phyloP scores from a whole-genome alignment of 2,113 vertebrate species.

The Centropristis striata region DNA sequence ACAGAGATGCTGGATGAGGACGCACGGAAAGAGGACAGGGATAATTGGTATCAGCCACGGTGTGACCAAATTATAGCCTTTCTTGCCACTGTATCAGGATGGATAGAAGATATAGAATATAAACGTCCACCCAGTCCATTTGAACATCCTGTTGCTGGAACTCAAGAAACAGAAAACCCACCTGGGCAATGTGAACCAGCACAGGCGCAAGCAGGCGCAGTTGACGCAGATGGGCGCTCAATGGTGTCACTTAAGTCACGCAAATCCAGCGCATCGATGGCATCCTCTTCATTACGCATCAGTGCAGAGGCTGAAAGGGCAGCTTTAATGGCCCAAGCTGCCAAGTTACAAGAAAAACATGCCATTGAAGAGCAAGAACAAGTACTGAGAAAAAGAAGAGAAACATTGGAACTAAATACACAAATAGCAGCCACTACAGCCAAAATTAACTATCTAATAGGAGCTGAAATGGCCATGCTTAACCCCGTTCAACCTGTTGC shows the following conservation, averaged over 20 bases:
- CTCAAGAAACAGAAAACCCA: no score
- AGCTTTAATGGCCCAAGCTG: not conserved
- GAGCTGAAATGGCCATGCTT: not conserved
- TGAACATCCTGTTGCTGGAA: no score
- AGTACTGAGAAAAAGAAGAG: not conserved
- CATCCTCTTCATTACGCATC: not conserved
- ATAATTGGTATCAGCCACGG: no score
- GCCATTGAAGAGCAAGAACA: not conserved
- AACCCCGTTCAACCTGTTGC: not conserved
- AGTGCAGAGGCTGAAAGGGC: not conserved
- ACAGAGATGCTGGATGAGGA: no score
- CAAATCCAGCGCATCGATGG: not conserved
- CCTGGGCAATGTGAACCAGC: no score
- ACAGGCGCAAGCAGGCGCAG: no score
- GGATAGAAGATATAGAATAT: no score
- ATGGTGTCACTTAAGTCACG: not conserved
- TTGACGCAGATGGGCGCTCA: no score
- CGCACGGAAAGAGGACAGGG: no score
- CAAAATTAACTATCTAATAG: not conserved
- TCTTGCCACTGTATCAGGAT: no score
- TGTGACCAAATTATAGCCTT: no score
- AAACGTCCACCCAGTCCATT: no score
- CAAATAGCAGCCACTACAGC: not conserved
- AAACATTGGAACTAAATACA: not conserved
- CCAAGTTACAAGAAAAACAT: not conserved